Conservation (phyloP, 2,113 vertebrate genomes). For the Pelecanus crispus region DNA sequence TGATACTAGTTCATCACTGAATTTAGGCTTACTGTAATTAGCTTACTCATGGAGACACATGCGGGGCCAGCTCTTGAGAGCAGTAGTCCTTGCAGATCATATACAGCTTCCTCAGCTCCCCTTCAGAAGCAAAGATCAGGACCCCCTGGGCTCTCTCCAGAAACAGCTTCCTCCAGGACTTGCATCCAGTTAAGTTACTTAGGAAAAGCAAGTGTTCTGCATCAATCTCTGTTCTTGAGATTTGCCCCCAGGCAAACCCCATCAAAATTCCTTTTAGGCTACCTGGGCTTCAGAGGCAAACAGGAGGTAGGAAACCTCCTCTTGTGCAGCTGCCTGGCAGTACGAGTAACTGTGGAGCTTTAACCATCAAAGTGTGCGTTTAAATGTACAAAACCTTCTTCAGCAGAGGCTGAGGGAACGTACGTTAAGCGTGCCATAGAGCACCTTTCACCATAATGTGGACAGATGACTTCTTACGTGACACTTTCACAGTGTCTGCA, state of each 20-base stretch:
- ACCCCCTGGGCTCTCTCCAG: not conserved
- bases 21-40: not conserved
- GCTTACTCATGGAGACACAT: not conserved
- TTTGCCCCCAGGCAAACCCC: not conserved
- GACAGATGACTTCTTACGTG: not conserved
- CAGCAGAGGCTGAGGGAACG: not conserved
- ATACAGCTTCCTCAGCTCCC: not conserved
- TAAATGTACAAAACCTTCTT: not conserved
- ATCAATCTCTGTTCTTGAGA: not conserved
- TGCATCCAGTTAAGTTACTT: not conserved
- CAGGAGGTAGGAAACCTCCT: not conserved
- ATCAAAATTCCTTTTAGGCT: not conserved
- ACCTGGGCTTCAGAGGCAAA: not conserved
- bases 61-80: not conserved
- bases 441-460: not conserved
- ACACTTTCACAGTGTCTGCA: not conserved
- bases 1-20: not conserved
- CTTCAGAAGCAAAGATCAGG: not conserved
- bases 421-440: not conserved
- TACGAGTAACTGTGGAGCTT: not conserved
- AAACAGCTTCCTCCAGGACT: not conserved
- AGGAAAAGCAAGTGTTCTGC: not conserved
- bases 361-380: not conserved
- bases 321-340: not conserved
- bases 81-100: not conserved